These are phyloP conservation scores for Channallabes apus DNA, from an alignment of 2,797 vertebrate genomes.

Conservation along the genomic window DNA sequence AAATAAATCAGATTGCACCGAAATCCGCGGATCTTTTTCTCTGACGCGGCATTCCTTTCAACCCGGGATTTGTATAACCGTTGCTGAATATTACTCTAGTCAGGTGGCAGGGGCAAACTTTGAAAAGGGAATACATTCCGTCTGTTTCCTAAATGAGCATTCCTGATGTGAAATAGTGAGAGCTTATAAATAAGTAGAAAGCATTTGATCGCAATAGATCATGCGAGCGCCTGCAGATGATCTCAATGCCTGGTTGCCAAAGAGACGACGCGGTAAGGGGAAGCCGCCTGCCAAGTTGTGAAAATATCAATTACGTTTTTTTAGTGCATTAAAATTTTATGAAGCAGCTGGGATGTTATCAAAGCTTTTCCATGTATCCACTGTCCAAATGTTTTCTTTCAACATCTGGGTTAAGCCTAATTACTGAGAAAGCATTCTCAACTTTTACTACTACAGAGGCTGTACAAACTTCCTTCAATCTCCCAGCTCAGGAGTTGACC, in stretches of 20 bases:
- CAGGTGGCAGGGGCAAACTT: slow-evolving; percentile 42
- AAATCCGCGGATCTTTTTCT: slow-evolving; percentile 61
- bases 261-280: slow-evolving; percentile 53
- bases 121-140: background rate
- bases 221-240: slow-evolving; percentile 33
- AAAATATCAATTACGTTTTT: slow-evolving; percentile 73
- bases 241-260: slow-evolving; percentile 61
- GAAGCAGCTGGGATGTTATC: slow-evolving; percentile 69
- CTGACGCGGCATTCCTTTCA: slow-evolving; percentile 19
- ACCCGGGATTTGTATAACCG: slow-evolving; percentile 34
- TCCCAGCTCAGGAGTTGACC: slow-evolving; percentile 53
- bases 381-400: slow-evolving; percentile 69
- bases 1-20: slow-evolving; percentile 68
- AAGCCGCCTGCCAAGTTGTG: slow-evolving; percentile 70
- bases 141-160: slow-evolving; percentile 43
- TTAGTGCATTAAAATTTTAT: slow-evolving; percentile 74
- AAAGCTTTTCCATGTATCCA: slow-evolving; percentile 69
- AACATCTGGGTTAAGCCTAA: slow-evolving; percentile 63
- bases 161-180: slow-evolving; percentile 22
- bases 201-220: background rate
- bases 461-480: slow-evolving; percentile 67
- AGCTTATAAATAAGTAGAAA: slow-evolving; percentile 1
- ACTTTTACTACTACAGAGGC: slow-evolving; percentile 65
- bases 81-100: slow-evolving; percentile 16
- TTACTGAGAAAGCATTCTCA: slow-evolving; percentile 68